These are phyloP conservation scores for Polypterus bichir DNA, from an alignment of 2,113 vertebrate genomes.

Conservation along the genomic window DNA sequence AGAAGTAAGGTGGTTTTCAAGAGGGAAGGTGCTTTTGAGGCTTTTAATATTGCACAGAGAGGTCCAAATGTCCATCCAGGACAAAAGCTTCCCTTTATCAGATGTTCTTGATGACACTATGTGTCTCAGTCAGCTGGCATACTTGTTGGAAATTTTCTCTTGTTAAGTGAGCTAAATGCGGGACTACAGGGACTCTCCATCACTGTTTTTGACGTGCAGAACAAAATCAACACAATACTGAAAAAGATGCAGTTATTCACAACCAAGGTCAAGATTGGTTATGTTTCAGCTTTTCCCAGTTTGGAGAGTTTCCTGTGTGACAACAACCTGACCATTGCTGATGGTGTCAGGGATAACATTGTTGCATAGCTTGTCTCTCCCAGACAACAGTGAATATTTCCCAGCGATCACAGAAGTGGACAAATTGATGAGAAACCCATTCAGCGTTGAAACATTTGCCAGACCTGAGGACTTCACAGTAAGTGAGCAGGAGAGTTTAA, in stretches of 20 bases:
- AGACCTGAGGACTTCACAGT: constrained; percentile 4
- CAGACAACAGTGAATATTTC: constrained; percentile 13
- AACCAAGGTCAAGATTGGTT: constrained; percentile 2
- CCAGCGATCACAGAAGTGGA: background rate
- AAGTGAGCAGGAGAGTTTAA: constrained; percentile 8
- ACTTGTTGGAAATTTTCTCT: no score
- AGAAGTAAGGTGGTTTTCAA: no score
- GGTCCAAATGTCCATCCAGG: no score
- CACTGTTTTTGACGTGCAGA: background rate
- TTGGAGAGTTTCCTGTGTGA: constrained; percentile 7
- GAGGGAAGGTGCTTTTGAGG: no score
- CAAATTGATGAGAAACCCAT: constrained; percentile 9
- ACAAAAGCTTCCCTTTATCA: no score
- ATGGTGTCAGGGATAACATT: constrained; percentile 10
- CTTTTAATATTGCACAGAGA: no score
- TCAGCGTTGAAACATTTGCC: constrained; percentile 2
- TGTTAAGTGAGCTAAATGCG: no score
- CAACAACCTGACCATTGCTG: constrained; percentile 2
- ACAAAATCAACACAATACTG: no score
- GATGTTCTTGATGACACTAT: no score
- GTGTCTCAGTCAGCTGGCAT: no score
- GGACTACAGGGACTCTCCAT: constrained; percentile 51
- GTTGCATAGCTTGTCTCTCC: constrained; percentile 9
- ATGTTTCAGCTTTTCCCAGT: background rate
- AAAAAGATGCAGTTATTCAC: constrained; percentile 13